These are phyloP conservation scores for Agrenia bidenticulata DNA, from an alignment of 2,888 invertebrate species.

Conservation along the genomic window DNA sequence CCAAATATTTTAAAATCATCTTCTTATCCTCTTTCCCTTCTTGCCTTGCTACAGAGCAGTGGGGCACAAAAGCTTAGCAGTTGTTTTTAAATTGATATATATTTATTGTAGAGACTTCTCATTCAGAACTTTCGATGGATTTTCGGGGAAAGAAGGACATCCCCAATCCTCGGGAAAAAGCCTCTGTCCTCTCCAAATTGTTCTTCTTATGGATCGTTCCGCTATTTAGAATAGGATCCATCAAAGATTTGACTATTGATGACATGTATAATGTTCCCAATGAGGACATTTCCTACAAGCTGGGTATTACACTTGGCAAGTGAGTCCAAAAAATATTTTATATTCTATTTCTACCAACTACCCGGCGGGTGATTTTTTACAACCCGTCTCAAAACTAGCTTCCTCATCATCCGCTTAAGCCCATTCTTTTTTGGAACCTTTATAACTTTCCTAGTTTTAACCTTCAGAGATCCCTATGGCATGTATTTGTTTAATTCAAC, in stretches of 20 bases:
- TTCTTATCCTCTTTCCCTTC: too few species aligned
- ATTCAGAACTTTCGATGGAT: conserved; percentile 26
- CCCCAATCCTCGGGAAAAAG: conserved; percentile 40
- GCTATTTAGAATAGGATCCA: conserved; percentile 72
- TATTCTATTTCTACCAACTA: neutral
- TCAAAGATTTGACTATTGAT: conserved; percentile 68
- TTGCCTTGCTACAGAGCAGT: too few species aligned
- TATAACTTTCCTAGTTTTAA: neutral
- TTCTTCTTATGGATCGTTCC: conserved; percentile 67
- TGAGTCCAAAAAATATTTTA: conserved; percentile 55
- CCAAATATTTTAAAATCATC: too few species aligned
- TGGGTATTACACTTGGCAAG: conserved; percentile 70
- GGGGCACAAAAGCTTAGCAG: too few species aligned
- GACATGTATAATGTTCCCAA: conserved; percentile 73
- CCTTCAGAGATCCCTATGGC: neutral
- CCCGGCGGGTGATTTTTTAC: neutral
- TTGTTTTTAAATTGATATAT: too few species aligned
- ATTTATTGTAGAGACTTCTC: too few species aligned
- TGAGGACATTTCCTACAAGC: conserved; percentile 66
- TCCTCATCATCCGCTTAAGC: neutral
- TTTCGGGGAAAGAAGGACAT: conserved; percentile 32
- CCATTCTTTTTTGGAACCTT: too few species aligned
- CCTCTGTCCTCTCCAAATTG: conserved; percentile 31
- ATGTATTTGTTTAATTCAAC: neutral
- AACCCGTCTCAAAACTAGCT: neutral